Evolutionary conservation across 2,797 vertebrate genomes (phyloP), one percentile per base, ranked within the genome.

Genomic region (Catostomus latipinnis): DNA sequence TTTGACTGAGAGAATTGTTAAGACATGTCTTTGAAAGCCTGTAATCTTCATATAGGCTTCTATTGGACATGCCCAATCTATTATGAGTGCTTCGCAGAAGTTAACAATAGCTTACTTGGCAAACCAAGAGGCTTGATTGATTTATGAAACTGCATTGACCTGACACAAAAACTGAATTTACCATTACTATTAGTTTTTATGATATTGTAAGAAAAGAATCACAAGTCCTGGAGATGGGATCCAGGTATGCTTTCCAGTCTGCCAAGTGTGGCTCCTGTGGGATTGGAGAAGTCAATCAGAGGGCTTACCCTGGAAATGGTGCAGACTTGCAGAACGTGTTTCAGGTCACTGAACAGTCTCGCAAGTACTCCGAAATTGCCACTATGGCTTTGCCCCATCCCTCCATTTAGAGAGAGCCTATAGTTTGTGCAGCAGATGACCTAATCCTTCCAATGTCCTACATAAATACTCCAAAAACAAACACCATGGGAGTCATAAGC

Each of bases 281-380:
- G 54, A 60, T 49, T 75, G 76, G 83, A 78, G 78, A 82, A 71
- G 75, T 83, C 81, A 56, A 22, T 60, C 22, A 48, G 12, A 56
- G 68, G 49, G 77, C 82, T 85, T 82, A 82, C 69, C 52, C 65
- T 81, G 80, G 71, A 82, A 81, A 65, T 22, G 46, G 34, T 18
- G 81, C 73, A 80, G 76, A 74, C 72, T 82, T 72, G 1, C 65
- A 66, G 70, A 45, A 68, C 62, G 73, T 74, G 75, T 87, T 88
- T 84, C 79, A 84, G 86, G 87, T 90, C 90, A 87, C 63, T 87
- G 80, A 85, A 82, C 78, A 87, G 83, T 80, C 74, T 81, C 76
- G 74, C 74, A 78, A 76, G 57, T 75, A 53, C 70, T 69, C 22
- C 13, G 88, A 87, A 76, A 78, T 34, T 3, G 76, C 84, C 70